Percentiles rank a stretch among this genome's conserved stretches.
Evolutionary conservation across 2,113 vertebrate genomes (phyloP).

Genomic region (Butorides virescens): DNA sequence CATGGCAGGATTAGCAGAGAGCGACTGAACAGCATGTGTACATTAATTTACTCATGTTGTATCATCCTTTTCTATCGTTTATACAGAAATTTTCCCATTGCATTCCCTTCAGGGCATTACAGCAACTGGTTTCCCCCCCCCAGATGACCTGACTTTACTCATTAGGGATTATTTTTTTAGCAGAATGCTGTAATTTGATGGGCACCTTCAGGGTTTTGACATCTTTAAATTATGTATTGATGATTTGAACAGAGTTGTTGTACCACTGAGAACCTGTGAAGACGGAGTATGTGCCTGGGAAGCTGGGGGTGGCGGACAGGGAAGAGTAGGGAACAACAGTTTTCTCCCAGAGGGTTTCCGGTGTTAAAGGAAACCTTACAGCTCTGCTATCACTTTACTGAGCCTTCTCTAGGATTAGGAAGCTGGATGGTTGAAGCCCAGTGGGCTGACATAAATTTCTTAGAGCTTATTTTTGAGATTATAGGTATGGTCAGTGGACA

Average conservation of each 20-base stretch:
- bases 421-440: background rate
- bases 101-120: background rate
- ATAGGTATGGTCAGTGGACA: background rate
- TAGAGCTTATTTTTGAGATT: background rate
- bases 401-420: background rate
- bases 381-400: background rate
- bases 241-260: background rate
- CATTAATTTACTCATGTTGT: background rate
- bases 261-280: background rate
- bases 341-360: background rate
- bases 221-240: background rate
- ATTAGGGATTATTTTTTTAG: background rate
- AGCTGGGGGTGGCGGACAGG: background rate
- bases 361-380: background rate
- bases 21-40: background rate
- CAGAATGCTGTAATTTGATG: background rate
- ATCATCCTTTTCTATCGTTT: background rate
- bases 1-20: background rate
- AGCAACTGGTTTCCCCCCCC: background rate
- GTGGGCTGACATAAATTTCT: background rate
- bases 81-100: background rate
- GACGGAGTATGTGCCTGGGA: background rate
- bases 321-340: background rate
- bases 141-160: background rate
- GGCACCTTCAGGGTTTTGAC: background rate